Conservation (phyloP, 2,888 invertebrate species). For the Nipponacmea schrenckii region DNA sequence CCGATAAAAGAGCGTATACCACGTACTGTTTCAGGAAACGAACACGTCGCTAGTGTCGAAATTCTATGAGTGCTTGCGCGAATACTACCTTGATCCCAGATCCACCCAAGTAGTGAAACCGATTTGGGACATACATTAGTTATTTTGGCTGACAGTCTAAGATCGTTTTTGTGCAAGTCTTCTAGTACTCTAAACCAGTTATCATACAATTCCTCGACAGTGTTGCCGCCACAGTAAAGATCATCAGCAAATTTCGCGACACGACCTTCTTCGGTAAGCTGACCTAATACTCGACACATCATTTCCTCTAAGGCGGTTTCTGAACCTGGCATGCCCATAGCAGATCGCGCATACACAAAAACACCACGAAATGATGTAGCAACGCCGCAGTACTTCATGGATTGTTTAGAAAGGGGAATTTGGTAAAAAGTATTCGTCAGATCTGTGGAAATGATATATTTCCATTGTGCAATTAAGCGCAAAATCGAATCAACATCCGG, state of each 20-base stretch:
- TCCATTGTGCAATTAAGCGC: slow-evolving; percentile 35
- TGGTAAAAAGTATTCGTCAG: slow-evolving; percentile 38
- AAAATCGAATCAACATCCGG: slow-evolving; percentile 31
- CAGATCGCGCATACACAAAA: slow-evolving; percentile 32
- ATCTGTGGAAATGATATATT: slow-evolving; percentile 38
- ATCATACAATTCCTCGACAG: slow-evolving; percentile 22
- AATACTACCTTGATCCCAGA: not conserved
- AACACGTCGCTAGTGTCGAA: too few relatives aligned
- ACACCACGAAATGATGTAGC: slow-evolving; percentile 34
- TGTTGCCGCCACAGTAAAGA: slow-evolving; percentile 35
- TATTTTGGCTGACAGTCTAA: not conserved
- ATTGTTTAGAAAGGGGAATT: slow-evolving; percentile 30
- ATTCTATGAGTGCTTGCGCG: not conserved
- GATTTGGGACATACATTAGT: not conserved
- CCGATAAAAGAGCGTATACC: too few relatives aligned
- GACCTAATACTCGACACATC: slow-evolving; percentile 34
- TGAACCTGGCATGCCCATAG: slow-evolving; percentile 43
- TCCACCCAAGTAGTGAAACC: not conserved
- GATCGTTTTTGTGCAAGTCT: slow-evolving; percentile 21
- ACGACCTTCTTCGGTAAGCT: slow-evolving; percentile 26
- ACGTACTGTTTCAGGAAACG: too few relatives aligned
- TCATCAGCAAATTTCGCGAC: slow-evolving; percentile 36
- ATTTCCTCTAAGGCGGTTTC: slow-evolving; percentile 41
- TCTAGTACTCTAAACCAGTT: slow-evolving; percentile 31
- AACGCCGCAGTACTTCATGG: slow-evolving; percentile 37